phyloP scores from a whole-genome alignment of 2,113 vertebrate genomes.

The Pachycephala philippinensis region DNA sequence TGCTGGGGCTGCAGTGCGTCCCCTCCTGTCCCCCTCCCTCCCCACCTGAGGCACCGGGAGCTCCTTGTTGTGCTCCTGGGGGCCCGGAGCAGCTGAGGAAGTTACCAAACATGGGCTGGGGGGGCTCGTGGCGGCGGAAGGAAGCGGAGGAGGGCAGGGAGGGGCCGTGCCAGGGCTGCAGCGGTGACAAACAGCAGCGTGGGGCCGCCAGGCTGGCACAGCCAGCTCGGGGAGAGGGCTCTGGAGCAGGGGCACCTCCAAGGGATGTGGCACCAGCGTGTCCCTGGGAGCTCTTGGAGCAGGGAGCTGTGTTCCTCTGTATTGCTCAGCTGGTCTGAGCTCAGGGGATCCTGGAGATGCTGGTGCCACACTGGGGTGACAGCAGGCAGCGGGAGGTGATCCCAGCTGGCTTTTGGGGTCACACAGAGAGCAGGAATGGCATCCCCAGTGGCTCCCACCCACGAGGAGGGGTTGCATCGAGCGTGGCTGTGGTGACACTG shows the following conservation, averaged over 20 bases:
- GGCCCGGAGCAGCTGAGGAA: not conserved
- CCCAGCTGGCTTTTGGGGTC: not conserved
- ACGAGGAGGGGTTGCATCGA: rapidly evolving
- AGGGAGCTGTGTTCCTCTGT: rapidly evolving
- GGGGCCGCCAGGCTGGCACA: not conserved
- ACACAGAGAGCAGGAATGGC: not conserved
- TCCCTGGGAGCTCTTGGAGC: not conserved
- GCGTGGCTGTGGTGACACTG: not conserved
- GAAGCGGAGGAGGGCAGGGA: slow-evolving; percentile 22
- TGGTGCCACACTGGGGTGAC: rapidly evolving
- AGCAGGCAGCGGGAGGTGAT: not conserved
- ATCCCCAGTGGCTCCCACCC: not conserved
- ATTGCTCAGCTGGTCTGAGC: not conserved
- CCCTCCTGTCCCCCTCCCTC: not conserved
- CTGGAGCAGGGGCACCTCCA: not conserved
- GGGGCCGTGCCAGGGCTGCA: not conserved
- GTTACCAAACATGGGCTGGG: not conserved
- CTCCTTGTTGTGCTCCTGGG: not conserved
- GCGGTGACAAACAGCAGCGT: not conserved
- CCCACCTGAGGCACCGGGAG: not conserved
- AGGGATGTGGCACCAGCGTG: rapidly evolving
- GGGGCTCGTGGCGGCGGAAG: not conserved
- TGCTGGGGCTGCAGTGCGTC: rapidly evolving
- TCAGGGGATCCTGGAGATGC: not conserved
- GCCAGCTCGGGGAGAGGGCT: not conserved